These are phyloP conservation scores for Nipponia nippon DNA, from an alignment of 2,113 vertebrate genomes.

Conservation along the genomic window DNA sequence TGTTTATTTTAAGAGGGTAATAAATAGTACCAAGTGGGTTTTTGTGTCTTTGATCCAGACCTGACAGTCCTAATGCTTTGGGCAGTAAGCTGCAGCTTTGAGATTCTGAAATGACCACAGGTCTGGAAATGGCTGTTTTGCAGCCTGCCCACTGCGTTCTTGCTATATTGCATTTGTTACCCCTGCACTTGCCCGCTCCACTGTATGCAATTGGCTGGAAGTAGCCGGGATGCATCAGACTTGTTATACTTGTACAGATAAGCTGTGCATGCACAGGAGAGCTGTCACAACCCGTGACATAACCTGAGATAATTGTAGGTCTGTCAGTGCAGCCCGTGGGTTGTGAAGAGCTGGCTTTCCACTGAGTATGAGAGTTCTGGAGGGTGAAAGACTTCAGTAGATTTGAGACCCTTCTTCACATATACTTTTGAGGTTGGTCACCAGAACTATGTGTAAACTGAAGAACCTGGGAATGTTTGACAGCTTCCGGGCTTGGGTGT, in stretches of 20 bases:
- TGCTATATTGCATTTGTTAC: not conserved
- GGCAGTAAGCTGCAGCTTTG: not conserved
- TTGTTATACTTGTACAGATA: not conserved
- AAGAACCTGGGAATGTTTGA: not conserved
- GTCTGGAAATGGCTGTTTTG: not conserved
- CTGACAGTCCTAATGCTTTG: not conserved
- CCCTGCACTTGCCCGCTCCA: not conserved
- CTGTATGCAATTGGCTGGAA: fast-evolving
- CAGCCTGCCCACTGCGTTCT: not conserved
- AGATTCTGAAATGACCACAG: fast-evolving
- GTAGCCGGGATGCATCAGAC: fast-evolving
- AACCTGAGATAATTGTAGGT: not conserved
- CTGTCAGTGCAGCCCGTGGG: not conserved
- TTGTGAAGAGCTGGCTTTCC: not conserved
- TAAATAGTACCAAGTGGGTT: not conserved
- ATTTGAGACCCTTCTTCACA: not conserved
- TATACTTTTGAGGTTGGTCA: not conserved
- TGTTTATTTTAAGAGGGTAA: not conserved
- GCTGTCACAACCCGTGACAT: not conserved
- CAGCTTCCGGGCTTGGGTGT: not conserved
- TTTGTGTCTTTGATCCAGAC: not conserved
- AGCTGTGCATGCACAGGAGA: not conserved
- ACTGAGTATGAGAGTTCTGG: not conserved
- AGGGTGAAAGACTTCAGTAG: not conserved
- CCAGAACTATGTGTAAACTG: not conserved